A percentile compares a stretch with the other conserved stretches of the same genome.
These are phyloP conservation scores for Axea sp. DNA, from an alignment of 2,888 invertebrate genomes.

Conservation along the genomic window DNA sequence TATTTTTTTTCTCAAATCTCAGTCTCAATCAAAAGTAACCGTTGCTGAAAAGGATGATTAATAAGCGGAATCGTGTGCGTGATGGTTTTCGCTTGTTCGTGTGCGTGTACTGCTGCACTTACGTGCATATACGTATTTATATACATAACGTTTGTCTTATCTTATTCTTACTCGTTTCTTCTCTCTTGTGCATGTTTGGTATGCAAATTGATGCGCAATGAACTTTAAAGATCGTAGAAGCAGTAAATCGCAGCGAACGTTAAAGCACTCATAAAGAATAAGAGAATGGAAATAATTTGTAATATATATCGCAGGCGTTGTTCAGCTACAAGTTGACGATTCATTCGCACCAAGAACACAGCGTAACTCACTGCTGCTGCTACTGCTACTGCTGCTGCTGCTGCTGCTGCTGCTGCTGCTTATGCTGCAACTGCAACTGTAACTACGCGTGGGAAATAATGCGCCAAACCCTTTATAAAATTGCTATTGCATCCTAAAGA, in stretches of 20 bases:
- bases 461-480: slow-evolving; percentile 37
- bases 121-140: too few relatives aligned
- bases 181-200: slow-evolving; percentile 47
- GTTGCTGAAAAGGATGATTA: too few relatives aligned
- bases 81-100: too few relatives aligned
- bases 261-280: slow-evolving; percentile 50
- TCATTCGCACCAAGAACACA: slow-evolving; percentile 40
- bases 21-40: too few relatives aligned
- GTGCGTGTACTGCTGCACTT: too few relatives aligned
- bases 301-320: slow-evolving; percentile 33
- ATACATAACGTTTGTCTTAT: too few relatives aligned
- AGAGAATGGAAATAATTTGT: slow-evolving; percentile 47
- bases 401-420: too few relatives aligned
- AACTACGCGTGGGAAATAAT: slow-evolving; percentile 40
- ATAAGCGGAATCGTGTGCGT: too few relatives aligned
- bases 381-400: background rate
- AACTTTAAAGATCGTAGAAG: slow-evolving; percentile 58
- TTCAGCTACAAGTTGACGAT: slow-evolving; percentile 41
- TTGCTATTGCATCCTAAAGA: too few relatives aligned
- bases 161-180: too few relatives aligned
- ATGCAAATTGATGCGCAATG: slow-evolving; percentile 61
- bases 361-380: slow-evolving; percentile 23
- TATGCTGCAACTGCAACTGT: too few relatives aligned
- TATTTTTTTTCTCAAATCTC: too few relatives aligned
- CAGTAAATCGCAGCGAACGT: slow-evolving; percentile 47